A percentile compares a stretch with the other conserved stretches of the same genome.
phyloP scores from a whole-genome alignment of 1,140 invertebrate species.

The Bacillus rossius region DNA sequence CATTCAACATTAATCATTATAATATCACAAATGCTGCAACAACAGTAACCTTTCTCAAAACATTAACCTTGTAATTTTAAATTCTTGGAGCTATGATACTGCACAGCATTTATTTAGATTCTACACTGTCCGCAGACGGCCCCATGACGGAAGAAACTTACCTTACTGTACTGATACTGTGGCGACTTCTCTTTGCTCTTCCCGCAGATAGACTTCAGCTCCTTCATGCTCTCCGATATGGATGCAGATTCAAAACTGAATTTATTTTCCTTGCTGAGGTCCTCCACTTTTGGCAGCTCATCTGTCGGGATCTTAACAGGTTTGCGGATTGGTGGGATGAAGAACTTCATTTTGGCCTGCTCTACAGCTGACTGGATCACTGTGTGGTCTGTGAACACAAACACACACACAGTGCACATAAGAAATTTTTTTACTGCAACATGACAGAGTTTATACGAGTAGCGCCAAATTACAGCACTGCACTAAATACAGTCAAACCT shows the following conservation, averaged over 20 bases:
- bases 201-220: not conserved
- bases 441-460: too few relatives aligned
- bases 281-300: not conserved
- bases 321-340: slow-evolving; percentile 26
- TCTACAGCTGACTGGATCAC: slow-evolving; percentile 53
- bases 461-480: too few relatives aligned
- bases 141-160: not conserved
- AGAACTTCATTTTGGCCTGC: slow-evolving; percentile 55
- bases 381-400: slow-evolving; percentile 41
- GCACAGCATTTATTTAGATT: too few relatives aligned
- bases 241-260: not conserved
- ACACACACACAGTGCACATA: not conserved
- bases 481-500: too few relatives aligned
- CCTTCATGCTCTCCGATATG: not conserved
- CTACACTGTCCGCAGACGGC: not conserved
- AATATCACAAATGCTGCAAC: too few relatives aligned
- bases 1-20: too few relatives aligned
- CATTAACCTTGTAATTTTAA: too few relatives aligned
- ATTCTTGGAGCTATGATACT: too few relatives aligned
- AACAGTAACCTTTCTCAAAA: too few relatives aligned
- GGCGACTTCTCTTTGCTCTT: slow-evolving; percentile 5
- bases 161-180: not conserved
- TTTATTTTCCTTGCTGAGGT: not conserved
- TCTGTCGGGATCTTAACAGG: not conserved
- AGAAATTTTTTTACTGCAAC: too few relatives aligned